phyloP scores from a whole-genome alignment of 2,113 vertebrate species.

The Podocnemis expansa region DNA sequence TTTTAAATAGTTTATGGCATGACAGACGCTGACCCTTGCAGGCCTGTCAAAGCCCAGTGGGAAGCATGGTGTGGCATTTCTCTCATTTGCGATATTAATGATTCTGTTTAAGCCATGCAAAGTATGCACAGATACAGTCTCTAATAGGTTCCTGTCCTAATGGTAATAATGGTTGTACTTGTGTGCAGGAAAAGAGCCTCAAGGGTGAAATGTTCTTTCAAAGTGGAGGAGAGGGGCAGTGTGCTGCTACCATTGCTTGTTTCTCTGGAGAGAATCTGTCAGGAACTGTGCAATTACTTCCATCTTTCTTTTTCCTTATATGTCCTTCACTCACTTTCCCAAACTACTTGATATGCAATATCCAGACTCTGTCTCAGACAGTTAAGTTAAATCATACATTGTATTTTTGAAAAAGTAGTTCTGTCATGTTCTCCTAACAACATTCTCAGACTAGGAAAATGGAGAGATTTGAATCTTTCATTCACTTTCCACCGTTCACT shows the following conservation, averaged over 20 bases:
- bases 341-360: neutral
- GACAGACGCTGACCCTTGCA: neutral
- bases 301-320: neutral
- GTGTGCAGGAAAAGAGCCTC: neutral
- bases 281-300: constrained; percentile 41
- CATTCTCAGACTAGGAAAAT: constrained; percentile 28
- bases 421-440: neutral
- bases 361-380: neutral
- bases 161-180: constrained; percentile 6
- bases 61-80: constrained; percentile 1
- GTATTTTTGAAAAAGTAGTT: neutral
- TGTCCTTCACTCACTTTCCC: constrained; percentile 22
- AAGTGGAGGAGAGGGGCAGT: neutral
- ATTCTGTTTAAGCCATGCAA: constrained; percentile 50
- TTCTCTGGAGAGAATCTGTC: constrained; percentile 8
- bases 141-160: constrained; percentile 31
- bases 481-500: neutral
- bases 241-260: neutral
- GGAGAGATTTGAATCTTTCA: neutral
- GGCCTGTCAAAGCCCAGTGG: constrained; percentile 13
- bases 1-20: constrained; percentile 38
- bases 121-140: constrained; percentile 34
- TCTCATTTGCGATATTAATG: constrained; percentile 67
- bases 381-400: constrained; percentile 26
- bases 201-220: constrained; percentile 1